Base-by-base conservation (phyloP, 1,140 invertebrate genomes). In the Drosophila lacertosa region DNA sequence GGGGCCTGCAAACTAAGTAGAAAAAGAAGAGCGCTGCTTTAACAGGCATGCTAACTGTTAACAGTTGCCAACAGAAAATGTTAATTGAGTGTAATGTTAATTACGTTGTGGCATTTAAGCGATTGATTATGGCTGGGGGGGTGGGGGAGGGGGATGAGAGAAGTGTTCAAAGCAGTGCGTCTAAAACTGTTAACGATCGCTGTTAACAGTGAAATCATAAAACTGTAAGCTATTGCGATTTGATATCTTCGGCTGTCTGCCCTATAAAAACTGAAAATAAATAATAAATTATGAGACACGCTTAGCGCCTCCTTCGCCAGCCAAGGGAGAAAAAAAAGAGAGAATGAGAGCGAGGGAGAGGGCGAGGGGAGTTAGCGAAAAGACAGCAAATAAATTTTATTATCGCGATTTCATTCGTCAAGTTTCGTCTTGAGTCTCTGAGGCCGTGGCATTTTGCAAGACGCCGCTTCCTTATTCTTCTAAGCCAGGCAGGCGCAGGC, bases 31-130 rank as follows among this genome's bases (percentile, higher is more conserved):
- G 50, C 35, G 16, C 35, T 6, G 26, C 33, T 69, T 83, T 72
- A 73, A 72, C 74, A 74, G 64, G 55, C 55, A 51, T 59, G 40
- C 37, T 77, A 86, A 84, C 80, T 80, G 80, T 84, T 77, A 83
- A 60, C 58, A 63, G 82, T 84, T 70, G 77, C 81, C 73, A 66
- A 75, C 58, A 63, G 69, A 77, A 84, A 84, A 84, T 84, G 81
- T 84, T 84, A 84, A 84, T 84, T 84, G 81, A 84, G 82, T 77
- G 81, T 81, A 88, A 84, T 84, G 81, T 84, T 84, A 84, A 84
- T 88, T 86, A 71, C 73, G 66, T 57, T 65, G 42, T 20, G 81
- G 77, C 58, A 86, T 81, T 66, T 50, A 68, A 75, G 33, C 53
- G 54, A 20, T 65, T 74, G 71, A 70, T 64, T 74, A 59, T 44